Evolutionary conservation across 2,797 vertebrate species (phyloP).

Genomic region (Darevskia nairensis): DNA sequence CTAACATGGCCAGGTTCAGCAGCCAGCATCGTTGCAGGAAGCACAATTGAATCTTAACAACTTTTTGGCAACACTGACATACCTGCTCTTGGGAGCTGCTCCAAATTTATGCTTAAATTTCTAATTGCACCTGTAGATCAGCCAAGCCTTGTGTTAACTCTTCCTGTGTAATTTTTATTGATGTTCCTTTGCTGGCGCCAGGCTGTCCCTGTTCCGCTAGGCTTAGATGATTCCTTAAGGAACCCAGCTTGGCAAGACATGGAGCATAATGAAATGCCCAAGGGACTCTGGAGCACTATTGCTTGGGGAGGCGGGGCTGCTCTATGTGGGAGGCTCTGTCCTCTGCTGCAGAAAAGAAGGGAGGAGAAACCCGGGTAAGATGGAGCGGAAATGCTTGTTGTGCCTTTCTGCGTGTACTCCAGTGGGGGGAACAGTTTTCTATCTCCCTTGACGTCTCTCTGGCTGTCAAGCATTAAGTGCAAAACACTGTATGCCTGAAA

Average conservation of each 20-base stretch:
- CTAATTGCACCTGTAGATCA: constrained; percentile 40
- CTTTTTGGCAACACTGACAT: constrained; percentile 7
- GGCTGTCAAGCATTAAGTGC: constrained; percentile 14
- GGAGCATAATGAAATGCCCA: constrained; percentile 1
- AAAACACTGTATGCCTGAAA: background rate
- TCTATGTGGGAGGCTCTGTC: background rate
- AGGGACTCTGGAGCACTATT: background rate
- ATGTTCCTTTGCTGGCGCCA: constrained; percentile 25
- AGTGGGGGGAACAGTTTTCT: background rate
- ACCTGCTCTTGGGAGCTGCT: constrained; percentile 31
- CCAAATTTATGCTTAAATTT: constrained; percentile 35
- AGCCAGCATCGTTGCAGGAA: background rate
- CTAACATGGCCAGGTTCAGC: background rate
- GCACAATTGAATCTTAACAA: background rate
- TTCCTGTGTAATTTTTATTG: constrained; percentile 23
- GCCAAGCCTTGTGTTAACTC: constrained; percentile 30
- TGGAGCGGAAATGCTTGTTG: background rate
- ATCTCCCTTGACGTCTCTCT: constrained; percentile 28
- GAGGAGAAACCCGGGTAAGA: background rate
- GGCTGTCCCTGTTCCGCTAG: constrained; percentile 23
- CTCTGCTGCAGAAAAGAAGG: background rate
- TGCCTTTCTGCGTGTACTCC: background rate
- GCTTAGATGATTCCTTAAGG: constrained; percentile 16
- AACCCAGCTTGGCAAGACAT: background rate
- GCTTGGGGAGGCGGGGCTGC: background rate